A percentile compares a stretch with the other conserved stretches of the same genome.
These are phyloP conservation scores for Drosophila chauvacae DNA, from an alignment of 1,140 invertebrate genomes.

Conservation along the genomic window DNA sequence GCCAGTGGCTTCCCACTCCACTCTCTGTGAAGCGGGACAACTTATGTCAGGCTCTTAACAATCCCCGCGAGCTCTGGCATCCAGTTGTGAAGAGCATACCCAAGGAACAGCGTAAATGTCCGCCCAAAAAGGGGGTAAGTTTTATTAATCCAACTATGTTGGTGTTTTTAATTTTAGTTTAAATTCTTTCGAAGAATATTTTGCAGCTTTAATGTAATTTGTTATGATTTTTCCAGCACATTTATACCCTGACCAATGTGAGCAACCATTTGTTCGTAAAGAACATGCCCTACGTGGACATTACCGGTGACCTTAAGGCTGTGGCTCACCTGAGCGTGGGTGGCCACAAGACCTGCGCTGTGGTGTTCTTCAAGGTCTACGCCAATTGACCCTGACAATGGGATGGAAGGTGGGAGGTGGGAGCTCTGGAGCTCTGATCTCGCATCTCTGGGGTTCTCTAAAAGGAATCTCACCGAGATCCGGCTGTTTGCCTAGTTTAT, in stretches of 20 bases:
- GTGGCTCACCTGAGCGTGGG: conserved; percentile 41
- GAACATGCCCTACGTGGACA: conserved; percentile 42
- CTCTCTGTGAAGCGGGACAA: conserved; percentile 28
- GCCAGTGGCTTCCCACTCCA: conserved; percentile 35
- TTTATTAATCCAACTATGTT: neutral
- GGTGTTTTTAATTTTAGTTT: neutral
- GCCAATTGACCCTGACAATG: conserved; percentile 5
- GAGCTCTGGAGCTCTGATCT: neutral
- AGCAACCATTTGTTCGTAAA: conserved; percentile 44
- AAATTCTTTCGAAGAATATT: neutral
- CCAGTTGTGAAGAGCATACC: conserved; percentile 15
- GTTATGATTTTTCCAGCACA: conserved; percentile 13
- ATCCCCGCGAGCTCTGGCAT: conserved; percentile 54
- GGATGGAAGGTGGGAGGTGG: neutral
- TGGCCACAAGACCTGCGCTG: conserved; percentile 27
- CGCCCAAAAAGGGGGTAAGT: conserved; percentile 25
- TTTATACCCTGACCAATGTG: conserved; percentile 41
- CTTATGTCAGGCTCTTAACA: conserved; percentile 36
- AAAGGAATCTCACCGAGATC: conserved; percentile 6
- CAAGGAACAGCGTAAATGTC: conserved; percentile 30
- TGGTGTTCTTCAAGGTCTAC: conserved; percentile 35
- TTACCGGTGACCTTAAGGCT: conserved; percentile 46
- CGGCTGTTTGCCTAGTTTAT: conserved; percentile 37
- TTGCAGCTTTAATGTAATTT: neutral
- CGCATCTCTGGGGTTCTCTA: neutral